phyloP scores from a whole-genome alignment of 2,113 vertebrate species.

The Arenaria interpres region DNA sequence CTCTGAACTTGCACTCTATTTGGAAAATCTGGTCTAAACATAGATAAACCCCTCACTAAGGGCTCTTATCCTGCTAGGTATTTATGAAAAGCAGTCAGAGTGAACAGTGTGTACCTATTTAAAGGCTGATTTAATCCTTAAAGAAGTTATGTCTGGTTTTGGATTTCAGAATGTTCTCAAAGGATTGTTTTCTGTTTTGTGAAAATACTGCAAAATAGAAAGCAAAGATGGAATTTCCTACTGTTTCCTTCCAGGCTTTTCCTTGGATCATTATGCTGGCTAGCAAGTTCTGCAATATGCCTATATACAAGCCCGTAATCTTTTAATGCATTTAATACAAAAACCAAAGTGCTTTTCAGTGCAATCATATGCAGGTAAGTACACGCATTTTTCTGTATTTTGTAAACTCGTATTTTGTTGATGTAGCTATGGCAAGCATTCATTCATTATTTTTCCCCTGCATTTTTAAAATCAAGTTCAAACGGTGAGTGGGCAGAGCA shows the following conservation, averaged over 20 bases:
- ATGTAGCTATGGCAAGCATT: background rate
- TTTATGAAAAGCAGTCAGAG: background rate
- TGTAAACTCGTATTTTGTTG: background rate
- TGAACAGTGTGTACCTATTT: background rate
- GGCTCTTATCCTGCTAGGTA: background rate
- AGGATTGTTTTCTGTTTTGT: background rate
- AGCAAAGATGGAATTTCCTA: background rate
- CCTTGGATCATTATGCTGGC: background rate
- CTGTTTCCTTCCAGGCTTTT: background rate
- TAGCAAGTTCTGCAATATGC: background rate
- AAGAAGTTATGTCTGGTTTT: background rate
- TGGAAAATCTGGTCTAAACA: background rate
- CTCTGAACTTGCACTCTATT: background rate
- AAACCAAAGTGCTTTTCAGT: background rate
- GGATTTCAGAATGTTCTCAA: background rate
- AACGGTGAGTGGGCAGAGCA: background rate
- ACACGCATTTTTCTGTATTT: background rate
- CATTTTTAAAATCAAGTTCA: slow-evolving; percentile 17
- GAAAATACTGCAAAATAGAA: background rate
- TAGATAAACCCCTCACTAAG: background rate
- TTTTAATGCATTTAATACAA: background rate
- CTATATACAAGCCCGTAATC: background rate
- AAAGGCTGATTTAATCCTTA: background rate
- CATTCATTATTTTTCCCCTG: background rate
- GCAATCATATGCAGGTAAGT: background rate